phyloP scores from a whole-genome alignment of 2,113 vertebrate genomes.

The Lynx canadensis region DNA sequence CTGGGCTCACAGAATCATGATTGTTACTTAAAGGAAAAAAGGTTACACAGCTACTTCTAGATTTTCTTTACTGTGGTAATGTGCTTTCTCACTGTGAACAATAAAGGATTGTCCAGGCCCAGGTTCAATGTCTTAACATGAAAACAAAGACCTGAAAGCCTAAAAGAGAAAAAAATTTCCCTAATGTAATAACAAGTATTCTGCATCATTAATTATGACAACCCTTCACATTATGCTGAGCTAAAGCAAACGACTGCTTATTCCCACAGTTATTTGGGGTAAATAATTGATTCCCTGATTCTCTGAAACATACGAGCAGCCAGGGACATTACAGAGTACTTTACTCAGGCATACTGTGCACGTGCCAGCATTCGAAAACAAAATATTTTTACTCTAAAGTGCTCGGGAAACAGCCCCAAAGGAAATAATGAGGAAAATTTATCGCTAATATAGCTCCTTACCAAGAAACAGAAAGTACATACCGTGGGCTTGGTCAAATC shows the following conservation, averaged over 20 bases:
- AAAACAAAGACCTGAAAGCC: not conserved
- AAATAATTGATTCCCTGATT: not conserved
- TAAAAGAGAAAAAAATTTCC: not conserved
- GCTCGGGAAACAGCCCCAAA: not conserved
- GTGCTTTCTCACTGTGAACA: not conserved
- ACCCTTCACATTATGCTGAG: not conserved
- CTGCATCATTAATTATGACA: not conserved
- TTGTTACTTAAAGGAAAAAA: not conserved
- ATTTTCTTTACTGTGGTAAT: not conserved
- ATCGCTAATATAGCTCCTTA: not conserved
- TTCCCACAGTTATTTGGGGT: not conserved
- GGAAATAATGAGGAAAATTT: not conserved
- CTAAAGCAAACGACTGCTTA: not conserved
- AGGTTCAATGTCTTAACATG: not conserved
- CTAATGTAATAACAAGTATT: not conserved
- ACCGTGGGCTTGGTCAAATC: constrained; percentile 81
- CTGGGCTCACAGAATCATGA: not conserved
- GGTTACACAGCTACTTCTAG: not conserved
- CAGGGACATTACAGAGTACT: not conserved
- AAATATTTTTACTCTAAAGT: not conserved
- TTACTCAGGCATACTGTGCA: not conserved
- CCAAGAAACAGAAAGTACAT: constrained; percentile 55
- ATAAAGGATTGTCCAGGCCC: not conserved
- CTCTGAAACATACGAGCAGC: not conserved
- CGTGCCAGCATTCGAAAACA: not conserved